Conservation (phyloP, 1,140 invertebrate species). For the Himalopsyche phryganea region DNA sequence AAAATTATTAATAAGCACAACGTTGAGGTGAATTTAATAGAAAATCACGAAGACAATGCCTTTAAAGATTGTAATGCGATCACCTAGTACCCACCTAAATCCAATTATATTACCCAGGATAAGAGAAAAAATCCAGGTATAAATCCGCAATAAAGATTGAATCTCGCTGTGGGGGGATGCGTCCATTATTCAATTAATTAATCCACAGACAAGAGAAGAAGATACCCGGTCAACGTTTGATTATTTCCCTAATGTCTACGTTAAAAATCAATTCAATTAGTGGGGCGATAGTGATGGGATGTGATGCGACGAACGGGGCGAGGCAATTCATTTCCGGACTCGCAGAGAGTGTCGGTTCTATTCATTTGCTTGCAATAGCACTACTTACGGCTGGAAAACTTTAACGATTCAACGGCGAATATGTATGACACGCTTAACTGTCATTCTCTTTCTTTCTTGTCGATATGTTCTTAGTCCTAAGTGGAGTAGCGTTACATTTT, state of each 20-base stretch:
- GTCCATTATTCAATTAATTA: constrained; percentile 23
- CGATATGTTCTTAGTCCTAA: no score
- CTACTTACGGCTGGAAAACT: no score
- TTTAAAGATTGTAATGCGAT: no score
- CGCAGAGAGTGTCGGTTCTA: neutral
- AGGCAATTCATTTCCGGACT: constrained; percentile 15
- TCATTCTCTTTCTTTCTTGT: no score
- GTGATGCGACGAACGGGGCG: neutral
- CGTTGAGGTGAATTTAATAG: no score
- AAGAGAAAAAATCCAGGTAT: neutral
- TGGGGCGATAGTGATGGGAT: neutral
- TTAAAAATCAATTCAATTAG: constrained; percentile 23
- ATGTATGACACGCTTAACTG: no score
- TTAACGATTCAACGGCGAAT: no score
- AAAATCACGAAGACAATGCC: no score
- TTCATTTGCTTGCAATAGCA: neutral
- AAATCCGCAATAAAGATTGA: constrained; percentile 5
- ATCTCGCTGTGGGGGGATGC: neutral
- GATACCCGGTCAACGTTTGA: neutral
- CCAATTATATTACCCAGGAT: neutral
- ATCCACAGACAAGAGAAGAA: neutral
- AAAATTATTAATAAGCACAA: no score
- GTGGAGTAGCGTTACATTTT: no score
- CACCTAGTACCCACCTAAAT: no score
- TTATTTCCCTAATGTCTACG: constrained; percentile 16